Evolutionary conservation across 2,888 invertebrate species (phyloP), one percentile per base, ranked within the genome.

Genomic region (Blastobasis lacticolella): DNA sequence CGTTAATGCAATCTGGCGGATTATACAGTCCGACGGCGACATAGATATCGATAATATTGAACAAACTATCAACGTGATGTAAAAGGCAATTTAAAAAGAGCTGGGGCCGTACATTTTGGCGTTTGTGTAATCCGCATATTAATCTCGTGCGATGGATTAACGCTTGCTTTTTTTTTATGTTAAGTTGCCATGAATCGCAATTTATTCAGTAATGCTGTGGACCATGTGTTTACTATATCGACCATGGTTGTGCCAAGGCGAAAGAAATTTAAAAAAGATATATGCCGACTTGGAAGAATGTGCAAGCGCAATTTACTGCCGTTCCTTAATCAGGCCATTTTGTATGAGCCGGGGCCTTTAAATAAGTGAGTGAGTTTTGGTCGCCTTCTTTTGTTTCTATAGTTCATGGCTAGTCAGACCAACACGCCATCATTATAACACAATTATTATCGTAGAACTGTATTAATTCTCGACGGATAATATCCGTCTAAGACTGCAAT

Each of bases 121-220:
- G 23, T 23, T 23, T 3, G 23, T 23, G 23, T 23, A 23, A 23
- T 23, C 23, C 1, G 23, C 23, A 23, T 23, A 23, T 23, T 23
- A 23, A 23, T 23, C 23, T 2, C 23, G 23, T 57, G 57, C 10
- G 9, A 44, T 57, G 23, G 23, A 2, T 23, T 23, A 23, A 23
- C 23, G 50, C 55, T 51, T 57, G 64, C 63, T 68, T 65, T 66
- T 69, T 70, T 66, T 70, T 72, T 69, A 64, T 69, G 63, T 75
- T 71, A 79, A 78, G 78, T 77, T 73, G 84, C 79, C 82, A 92
- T 92, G 92, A 90, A 91, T 77, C 89, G 90, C 69, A 88, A 89
- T 75, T 79, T 83, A 75, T 89, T 90, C 82, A 90, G 67, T 53
- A 67, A 90, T 78, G 90, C 90, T 67, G 81, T 92, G 72, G 91